A percentile compares a stretch with the other conserved stretches of the same genome.
Evolutionary conservation across 1,140 invertebrate genomes (phyloP).

Genomic region (Monochamus saltuarius): DNA sequence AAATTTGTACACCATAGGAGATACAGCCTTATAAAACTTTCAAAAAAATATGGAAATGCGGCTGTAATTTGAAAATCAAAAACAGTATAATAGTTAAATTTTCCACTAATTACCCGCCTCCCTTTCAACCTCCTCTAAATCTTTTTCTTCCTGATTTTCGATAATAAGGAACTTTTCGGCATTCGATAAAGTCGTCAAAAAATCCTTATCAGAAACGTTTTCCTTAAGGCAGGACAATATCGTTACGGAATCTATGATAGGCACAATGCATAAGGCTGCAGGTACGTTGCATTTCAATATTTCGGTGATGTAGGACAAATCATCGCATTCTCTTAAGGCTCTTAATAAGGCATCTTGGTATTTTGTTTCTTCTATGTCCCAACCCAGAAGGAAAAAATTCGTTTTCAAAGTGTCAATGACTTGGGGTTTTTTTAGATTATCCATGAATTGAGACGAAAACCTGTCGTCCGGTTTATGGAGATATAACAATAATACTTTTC

Average conservation of each 20-base stretch:
- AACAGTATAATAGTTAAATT: too few relatives aligned
- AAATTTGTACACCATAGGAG: too few relatives aligned
- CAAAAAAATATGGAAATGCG: too few relatives aligned
- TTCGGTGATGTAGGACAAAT: slow-evolving; percentile 22
- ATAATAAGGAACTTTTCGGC: slow-evolving; percentile 15
- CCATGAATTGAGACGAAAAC: slow-evolving; percentile 30
- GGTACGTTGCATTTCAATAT: slow-evolving; percentile 25
- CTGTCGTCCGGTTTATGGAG: slow-evolving; percentile 33
- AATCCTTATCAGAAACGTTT: slow-evolving; percentile 24
- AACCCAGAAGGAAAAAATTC: slow-evolving; percentile 32
- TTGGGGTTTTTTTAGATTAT: slow-evolving; percentile 25
- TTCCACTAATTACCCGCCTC: slow-evolving; percentile 2
- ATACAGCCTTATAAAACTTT: too few relatives aligned
- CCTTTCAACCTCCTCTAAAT: slow-evolving; percentile 20
- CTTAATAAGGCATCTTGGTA: slow-evolving; percentile 30
- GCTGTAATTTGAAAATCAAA: too few relatives aligned
- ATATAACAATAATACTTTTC: slow-evolving; percentile 33
- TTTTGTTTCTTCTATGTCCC: slow-evolving; percentile 32
- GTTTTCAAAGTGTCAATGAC: slow-evolving; percentile 22
- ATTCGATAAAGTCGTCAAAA: slow-evolving; percentile 24
- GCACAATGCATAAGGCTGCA: slow-evolving; percentile 26
- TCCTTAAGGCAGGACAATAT: slow-evolving; percentile 25
- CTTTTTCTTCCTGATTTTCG: slow-evolving; percentile 28
- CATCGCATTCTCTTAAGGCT: slow-evolving; percentile 21
- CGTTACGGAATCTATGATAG: slow-evolving; percentile 25